phyloP scores from a whole-genome alignment of 2,113 vertebrate species.

The Capreolus pygargus region DNA sequence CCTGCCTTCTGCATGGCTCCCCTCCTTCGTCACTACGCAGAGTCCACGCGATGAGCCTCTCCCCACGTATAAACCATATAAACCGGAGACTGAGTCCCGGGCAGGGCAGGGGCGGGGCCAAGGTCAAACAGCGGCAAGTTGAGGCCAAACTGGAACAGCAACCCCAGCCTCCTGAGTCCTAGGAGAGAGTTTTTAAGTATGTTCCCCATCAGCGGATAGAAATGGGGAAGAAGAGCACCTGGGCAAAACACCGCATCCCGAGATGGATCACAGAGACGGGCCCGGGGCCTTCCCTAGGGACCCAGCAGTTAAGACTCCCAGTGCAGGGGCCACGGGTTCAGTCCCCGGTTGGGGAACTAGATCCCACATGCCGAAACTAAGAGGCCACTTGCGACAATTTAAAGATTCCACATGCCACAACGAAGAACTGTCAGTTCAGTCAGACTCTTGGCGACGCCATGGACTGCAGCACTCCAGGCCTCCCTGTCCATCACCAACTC shows the following conservation, averaged over 20 bases:
- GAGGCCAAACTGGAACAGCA: too few species aligned
- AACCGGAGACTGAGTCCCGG: neutral
- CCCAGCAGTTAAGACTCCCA: neutral
- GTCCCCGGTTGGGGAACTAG: neutral
- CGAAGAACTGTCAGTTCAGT: neutral
- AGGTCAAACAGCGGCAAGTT: rapidly evolving
- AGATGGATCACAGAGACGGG: neutral
- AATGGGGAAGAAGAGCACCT: too few species aligned
- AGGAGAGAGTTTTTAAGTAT: neutral
- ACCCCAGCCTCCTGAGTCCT: rapidly evolving
- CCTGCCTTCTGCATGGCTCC: neutral
- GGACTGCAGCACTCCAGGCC: neutral
- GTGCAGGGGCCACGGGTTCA: neutral
- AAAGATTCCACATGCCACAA: neutral
- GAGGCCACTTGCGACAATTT: neutral
- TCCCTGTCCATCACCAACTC: neutral
- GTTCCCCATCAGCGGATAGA: rapidly evolving
- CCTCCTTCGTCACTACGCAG: rapidly evolving
- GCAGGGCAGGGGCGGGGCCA: neutral
- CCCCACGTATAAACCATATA: rapidly evolving
- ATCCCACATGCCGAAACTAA: neutral
- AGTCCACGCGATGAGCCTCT: rapidly evolving
- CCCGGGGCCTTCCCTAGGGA: neutral
- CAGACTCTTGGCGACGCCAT: neutral
- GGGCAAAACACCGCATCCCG: rapidly evolving